These are phyloP conservation scores for Pavo muticus DNA, from an alignment of 2,113 vertebrate genomes.

Conservation along the genomic window DNA sequence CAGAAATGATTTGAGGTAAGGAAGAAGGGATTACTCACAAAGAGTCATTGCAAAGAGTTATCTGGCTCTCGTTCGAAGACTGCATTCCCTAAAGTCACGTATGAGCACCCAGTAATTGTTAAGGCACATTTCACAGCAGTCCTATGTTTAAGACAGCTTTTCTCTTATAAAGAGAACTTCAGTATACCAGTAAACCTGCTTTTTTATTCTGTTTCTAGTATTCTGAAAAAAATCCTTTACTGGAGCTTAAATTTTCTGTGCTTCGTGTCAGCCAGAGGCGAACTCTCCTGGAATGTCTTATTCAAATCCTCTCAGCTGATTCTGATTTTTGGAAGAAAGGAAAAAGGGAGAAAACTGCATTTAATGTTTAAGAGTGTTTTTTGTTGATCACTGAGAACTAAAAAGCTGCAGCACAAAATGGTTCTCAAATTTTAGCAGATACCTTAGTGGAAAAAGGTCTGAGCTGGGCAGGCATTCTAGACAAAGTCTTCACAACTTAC, in stretches of 20 bases:
- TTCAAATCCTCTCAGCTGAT: not conserved
- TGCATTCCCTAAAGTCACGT: not conserved
- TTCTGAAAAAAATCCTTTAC: not conserved
- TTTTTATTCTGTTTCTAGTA: not conserved
- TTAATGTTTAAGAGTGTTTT: not conserved
- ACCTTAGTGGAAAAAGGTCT: not conserved
- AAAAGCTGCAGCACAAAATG: not conserved
- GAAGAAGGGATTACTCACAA: not conserved
- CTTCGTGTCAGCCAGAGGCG: conserved; percentile 16
- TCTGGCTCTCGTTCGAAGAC: not conserved
- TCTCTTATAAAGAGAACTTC: not conserved
- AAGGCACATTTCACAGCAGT: not conserved
- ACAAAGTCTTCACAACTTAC: not conserved
- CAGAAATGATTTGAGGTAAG: not conserved
- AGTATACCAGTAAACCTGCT: not conserved
- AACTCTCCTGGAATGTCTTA: not conserved
- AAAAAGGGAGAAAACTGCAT: not conserved
- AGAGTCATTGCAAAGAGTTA: not conserved
- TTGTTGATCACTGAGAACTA: not conserved
- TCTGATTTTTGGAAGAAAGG: not conserved
- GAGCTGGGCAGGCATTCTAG: not conserved
- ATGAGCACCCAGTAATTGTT: not conserved
- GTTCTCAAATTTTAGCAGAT: not conserved
- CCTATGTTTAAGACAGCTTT: not conserved
- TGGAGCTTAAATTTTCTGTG: not conserved